Evolutionary conservation across 2,888 invertebrate genomes (phyloP).

Genomic region (Drosophila subquinaria): DNA sequence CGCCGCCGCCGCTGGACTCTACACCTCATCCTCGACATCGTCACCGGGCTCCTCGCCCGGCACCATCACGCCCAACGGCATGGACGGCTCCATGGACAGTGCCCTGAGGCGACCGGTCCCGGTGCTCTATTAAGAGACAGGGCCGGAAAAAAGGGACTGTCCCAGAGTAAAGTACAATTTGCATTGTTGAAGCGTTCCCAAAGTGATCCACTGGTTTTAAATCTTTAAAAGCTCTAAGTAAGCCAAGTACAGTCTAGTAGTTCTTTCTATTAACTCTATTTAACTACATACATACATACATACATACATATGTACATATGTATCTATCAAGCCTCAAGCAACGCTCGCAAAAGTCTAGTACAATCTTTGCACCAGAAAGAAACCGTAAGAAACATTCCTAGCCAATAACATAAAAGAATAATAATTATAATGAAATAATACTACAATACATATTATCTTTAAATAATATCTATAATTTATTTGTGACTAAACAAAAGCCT

Average conservation of each 20-base stretch:
- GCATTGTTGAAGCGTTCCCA: constrained; percentile 74
- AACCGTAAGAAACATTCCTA: constrained; percentile 67
- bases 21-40: constrained; percentile 85
- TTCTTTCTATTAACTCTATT: constrained; percentile 29
- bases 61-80: constrained; percentile 83
- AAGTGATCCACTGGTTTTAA: constrained; percentile 81
- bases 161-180: constrained; percentile 79
- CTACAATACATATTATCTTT: constrained; percentile 19
- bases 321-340: constrained; percentile 26
- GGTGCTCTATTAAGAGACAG: constrained; percentile 82
- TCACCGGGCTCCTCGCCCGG: constrained; percentile 86
- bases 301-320: not conserved
- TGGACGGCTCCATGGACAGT: constrained; percentile 84
- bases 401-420: constrained; percentile 60
- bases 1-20: constrained; percentile 84
- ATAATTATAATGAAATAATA: constrained; percentile 21
- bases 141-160: constrained; percentile 28
- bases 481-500: constrained; percentile 58
- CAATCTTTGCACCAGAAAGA: constrained; percentile 62
- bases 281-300: constrained; percentile 4
- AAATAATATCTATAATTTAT: constrained; percentile 66
- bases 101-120: constrained; percentile 85
- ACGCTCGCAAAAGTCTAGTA: constrained; percentile 71
- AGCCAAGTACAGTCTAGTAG: constrained; percentile 60
- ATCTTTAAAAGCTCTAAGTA: constrained; percentile 76